Conservation (phyloP, 2,113 vertebrate species). For the Perognathus longimembris region DNA sequence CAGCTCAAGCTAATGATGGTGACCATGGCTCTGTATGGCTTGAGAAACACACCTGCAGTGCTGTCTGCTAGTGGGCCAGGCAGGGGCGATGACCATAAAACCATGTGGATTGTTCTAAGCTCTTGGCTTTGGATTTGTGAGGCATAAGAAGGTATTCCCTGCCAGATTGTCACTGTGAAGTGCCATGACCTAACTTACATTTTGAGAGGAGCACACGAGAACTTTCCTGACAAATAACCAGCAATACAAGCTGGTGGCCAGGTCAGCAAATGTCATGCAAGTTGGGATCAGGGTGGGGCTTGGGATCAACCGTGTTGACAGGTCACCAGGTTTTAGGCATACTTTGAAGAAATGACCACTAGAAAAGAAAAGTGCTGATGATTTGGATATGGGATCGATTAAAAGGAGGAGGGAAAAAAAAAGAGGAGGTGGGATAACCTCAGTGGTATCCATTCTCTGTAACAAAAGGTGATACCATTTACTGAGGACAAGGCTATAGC, state of each 20-base stretch:
- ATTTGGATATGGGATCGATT: background rate
- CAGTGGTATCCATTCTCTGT: background rate
- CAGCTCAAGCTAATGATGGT: background rate
- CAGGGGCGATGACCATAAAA: rapidly evolving
- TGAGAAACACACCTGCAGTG: background rate
- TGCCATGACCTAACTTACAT: background rate
- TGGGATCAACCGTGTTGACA: background rate
- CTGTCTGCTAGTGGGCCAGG: background rate
- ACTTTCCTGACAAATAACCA: background rate
- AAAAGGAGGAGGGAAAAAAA: background rate
- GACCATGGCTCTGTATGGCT: background rate
- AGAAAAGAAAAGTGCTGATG: no score
- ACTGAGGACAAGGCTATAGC: background rate
- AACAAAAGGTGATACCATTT: background rate
- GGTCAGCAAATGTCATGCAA: background rate
- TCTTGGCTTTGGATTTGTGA: background rate
- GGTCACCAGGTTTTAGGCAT: background rate
- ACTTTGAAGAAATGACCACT: background rate
- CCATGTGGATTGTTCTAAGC: background rate
- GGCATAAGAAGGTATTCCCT: background rate
- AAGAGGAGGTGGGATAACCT: background rate
- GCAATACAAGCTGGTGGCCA: background rate
- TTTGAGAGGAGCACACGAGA: background rate
- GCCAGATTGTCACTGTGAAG: no score
- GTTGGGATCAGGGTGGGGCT: no score